phyloP scores from a whole-genome alignment of 2,888 invertebrate species.

The Drosophila conformis region DNA sequence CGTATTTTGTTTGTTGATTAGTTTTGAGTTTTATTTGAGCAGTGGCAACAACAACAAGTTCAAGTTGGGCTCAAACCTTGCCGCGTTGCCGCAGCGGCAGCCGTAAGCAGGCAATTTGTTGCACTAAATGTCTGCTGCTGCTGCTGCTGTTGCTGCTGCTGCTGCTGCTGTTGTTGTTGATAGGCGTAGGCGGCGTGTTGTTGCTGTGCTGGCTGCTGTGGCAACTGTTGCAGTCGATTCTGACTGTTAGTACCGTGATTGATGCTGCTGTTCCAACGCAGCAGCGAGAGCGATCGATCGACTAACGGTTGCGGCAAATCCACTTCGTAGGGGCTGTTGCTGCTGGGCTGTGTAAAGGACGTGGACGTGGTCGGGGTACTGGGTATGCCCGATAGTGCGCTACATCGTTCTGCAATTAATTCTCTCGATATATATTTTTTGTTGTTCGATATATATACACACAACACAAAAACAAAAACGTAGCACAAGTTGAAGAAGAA shows the following conservation, averaged over 20 bases:
- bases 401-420: conserved; percentile 89
- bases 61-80: conserved; percentile 85
- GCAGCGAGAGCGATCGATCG: conserved; percentile 88
- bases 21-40: conserved; percentile 21
- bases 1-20: conserved; percentile 43
- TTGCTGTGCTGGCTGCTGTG: conserved; percentile 55
- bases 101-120: conserved; percentile 75
- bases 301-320: conserved; percentile 91
- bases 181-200: conserved; percentile 34
- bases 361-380: conserved; percentile 83
- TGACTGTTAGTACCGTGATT: conserved; percentile 65
- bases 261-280: conserved; percentile 85
- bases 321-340: conserved; percentile 87
- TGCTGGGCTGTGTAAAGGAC: conserved; percentile 86
- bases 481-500: background rate
- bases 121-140: conserved; percentile 54
- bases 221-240: conserved; percentile 70
- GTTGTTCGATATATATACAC: conserved; percentile 49
- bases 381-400: conserved; percentile 87
- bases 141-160: conserved; percentile 49
- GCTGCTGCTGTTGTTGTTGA: conserved; percentile 45
- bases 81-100: conserved; percentile 86
- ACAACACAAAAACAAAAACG: conserved; percentile 56
- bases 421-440: conserved; percentile 63
- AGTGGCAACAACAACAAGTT: conserved; percentile 59